Evolutionary conservation across 2,113 vertebrate species (phyloP), one percentile per base, ranked within the genome.

Genomic region (Rhipidura dahli): DNA sequence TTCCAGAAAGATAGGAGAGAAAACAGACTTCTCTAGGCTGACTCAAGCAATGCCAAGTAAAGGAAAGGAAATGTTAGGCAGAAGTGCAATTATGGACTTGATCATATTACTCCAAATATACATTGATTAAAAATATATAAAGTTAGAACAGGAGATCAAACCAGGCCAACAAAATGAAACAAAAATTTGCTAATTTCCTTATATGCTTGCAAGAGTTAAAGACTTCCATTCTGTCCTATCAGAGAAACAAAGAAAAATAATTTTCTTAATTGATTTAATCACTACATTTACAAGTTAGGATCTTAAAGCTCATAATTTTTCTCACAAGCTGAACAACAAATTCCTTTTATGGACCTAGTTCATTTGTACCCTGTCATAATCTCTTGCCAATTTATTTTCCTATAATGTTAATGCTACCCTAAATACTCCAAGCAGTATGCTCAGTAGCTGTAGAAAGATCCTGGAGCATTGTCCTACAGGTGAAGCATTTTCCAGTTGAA

Each of bases 1-100:
- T 96, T 95, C 84, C 83, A 93, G 45, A 91, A 95, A 73, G 53
- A 70, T 6, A 44, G 42, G 87, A 94, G 40, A 30, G 95, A 91
- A 90, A 60, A 1, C 90, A 96, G 88, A 31, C 92, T 85, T 93
- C 71, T 49, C 73, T 57, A 73, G 49, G 26, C 9, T 27, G n/a
- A 64, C 23, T 64, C 63, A 83, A 88, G 31, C 23, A 49, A 91
- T 71, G 63, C 9, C 47, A 83, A 65, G 39, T 51, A n/a, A n/a
- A n/a, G 39, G 9, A 90, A 73, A 93, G 83, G 80, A 90, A 86
- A 95, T 66, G 42, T 61, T 92, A 93, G n/a, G 50, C 71, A 92
- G 35, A 90, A 70, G 27, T 64, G 15, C 82, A 93, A 89, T 91
- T 93, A 81, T 51, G 42, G 80, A 82, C 18, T n/a, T 57, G 30